A percentile compares a stretch with the other conserved stretches of the same genome.
phyloP scores from a whole-genome alignment of 2,888 invertebrate species.

The Zelleria hepariella region DNA sequence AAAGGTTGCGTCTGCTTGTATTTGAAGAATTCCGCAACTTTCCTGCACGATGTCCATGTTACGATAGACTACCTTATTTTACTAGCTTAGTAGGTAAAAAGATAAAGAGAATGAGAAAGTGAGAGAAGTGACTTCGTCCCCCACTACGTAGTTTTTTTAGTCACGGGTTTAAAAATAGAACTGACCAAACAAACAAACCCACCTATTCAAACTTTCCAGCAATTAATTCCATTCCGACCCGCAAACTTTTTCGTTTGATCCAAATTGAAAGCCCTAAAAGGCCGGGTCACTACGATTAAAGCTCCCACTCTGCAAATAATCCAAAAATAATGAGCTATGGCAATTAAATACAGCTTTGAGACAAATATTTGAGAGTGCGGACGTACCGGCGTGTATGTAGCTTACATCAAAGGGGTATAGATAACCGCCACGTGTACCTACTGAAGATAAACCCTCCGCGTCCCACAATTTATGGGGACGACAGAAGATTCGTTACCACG shows the following conservation, averaged over 20 bases:
- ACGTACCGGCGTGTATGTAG: constrained; percentile 17
- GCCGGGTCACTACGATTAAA: constrained; percentile 39
- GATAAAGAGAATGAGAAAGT: too few species aligned
- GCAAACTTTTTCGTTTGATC: constrained; percentile 1
- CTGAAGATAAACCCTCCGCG: constrained; percentile 26
- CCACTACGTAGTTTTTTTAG: too few species aligned
- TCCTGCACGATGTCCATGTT: too few species aligned
- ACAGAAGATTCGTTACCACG: too few species aligned
- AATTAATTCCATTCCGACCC: not conserved
- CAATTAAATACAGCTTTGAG: constrained; percentile 66
- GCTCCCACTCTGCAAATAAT: constrained; percentile 58
- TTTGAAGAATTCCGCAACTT: too few species aligned
- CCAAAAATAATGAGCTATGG: constrained; percentile 66
- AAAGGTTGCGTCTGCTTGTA: too few species aligned
- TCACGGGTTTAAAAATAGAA: too few species aligned
- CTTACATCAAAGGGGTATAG: constrained; percentile 51
- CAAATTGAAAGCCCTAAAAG: constrained; percentile 14
- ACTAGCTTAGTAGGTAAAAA: too few species aligned
- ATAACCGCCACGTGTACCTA: constrained; percentile 33
- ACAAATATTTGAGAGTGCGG: constrained; percentile 38
- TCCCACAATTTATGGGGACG: not conserved
- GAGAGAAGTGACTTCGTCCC: too few species aligned
- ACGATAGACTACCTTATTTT: too few species aligned
- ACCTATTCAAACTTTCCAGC: not conserved
- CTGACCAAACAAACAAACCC: not conserved